Conservation (phyloP, 2,797 vertebrate genomes). For the Neostethus bicornis region DNA sequence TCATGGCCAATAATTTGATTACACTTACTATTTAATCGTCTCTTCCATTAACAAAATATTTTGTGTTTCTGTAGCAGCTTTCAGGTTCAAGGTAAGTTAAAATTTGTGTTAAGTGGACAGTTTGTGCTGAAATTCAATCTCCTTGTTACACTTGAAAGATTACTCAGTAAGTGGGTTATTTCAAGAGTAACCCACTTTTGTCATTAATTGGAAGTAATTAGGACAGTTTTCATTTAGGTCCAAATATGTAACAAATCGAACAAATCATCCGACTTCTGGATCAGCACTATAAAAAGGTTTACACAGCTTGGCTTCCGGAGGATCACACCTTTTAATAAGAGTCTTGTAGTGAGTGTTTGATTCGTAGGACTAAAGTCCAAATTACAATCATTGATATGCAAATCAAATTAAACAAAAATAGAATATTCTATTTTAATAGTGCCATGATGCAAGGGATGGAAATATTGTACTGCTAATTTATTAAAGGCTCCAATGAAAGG, state of each 20-base stretch:
- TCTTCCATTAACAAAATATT: background rate
- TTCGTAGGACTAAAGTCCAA: slow-evolving; percentile 32
- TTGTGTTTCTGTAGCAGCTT: slow-evolving; percentile 3
- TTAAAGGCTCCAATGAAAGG: slow-evolving; percentile 36
- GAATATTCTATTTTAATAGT: slow-evolving; percentile 38
- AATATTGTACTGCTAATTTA: slow-evolving; percentile 45
- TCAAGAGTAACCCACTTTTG: slow-evolving; percentile 30
- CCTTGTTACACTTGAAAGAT: background rate
- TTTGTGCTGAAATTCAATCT: background rate
- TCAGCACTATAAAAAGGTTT: background rate
- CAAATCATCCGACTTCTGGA: slow-evolving; percentile 6
- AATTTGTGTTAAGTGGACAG: slow-evolving; percentile 39
- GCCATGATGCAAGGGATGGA: slow-evolving; percentile 59
- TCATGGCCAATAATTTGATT: too few species aligned
- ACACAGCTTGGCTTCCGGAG: background rate
- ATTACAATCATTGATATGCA: slow-evolving; percentile 42
- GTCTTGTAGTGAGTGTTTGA: slow-evolving; percentile 22
- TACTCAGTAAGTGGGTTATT: slow-evolving; percentile 17
- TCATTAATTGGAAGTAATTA: slow-evolving; percentile 32
- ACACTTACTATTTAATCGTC: background rate
- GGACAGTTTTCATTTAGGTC: slow-evolving; percentile 3
- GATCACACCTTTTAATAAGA: slow-evolving; percentile 17
- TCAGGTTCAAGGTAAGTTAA: slow-evolving; percentile 20
- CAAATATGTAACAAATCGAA: background rate
- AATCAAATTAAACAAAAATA: slow-evolving; percentile 54